phyloP scores from a whole-genome alignment of 2,113 vertebrate species.

The Corydoras sp. region DNA sequence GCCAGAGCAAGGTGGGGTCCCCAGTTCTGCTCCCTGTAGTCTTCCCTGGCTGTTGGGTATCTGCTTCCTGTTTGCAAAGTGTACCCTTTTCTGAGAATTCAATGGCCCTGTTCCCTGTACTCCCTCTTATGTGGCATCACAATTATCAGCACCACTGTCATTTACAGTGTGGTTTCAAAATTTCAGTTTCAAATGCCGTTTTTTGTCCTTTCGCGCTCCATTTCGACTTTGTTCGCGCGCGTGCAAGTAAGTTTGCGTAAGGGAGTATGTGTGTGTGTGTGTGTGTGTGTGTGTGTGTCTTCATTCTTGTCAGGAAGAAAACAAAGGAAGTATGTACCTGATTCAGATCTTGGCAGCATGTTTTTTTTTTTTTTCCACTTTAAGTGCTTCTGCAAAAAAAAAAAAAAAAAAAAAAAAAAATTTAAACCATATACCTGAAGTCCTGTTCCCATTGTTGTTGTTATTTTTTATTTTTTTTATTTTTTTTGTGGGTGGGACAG shows the following conservation, averaged over 20 bases:
- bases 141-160: slow-evolving; percentile 21
- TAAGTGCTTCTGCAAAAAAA: slow-evolving; percentile 3
- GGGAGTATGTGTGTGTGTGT: slow-evolving; percentile 3
- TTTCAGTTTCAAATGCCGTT: slow-evolving; percentile 21
- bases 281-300: slow-evolving; percentile 6
- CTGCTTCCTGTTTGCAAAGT: slow-evolving; percentile 36
- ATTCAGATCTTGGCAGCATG: slow-evolving; percentile 20
- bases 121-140: slow-evolving; percentile 16
- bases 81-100: slow-evolving; percentile 38
- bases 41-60: slow-evolving; percentile 18
- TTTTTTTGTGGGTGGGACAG: neutral
- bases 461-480: neutral
- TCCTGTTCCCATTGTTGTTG: neutral
- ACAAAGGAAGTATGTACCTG: slow-evolving; percentile 23
- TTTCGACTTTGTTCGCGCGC: slow-evolving; percentile 19
- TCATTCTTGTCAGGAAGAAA: slow-evolving; percentile 18
- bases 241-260: neutral
- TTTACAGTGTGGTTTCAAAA: slow-evolving; percentile 21
- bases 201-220: neutral
- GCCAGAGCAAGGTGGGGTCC: slow-evolving; percentile 2
- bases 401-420: slow-evolving; percentile 9
- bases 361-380: slow-evolving; percentile 1
- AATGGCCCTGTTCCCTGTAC: slow-evolving; percentile 22
- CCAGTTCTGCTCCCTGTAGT: neutral
- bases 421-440: too few species aligned